A percentile compares a stretch with the other conserved stretches of the same genome.
These are phyloP conservation scores for Sarcophaga peregrina DNA, from an alignment of 1,140 invertebrate genomes.

Conservation along the genomic window DNA sequence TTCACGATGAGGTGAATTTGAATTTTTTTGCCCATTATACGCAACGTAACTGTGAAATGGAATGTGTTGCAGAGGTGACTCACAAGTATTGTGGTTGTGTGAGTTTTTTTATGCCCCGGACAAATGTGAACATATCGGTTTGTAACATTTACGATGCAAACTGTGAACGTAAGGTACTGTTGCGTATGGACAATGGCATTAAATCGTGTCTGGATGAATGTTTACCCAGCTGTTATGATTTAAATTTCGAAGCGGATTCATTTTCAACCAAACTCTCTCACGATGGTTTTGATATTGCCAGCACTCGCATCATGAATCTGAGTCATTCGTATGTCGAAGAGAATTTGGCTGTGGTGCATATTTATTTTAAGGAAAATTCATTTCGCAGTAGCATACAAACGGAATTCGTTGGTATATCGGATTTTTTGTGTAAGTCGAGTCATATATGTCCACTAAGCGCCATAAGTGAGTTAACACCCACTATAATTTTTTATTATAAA, in stretches of 20 bases:
- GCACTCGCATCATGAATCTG: conserved; percentile 68
- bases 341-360: conserved; percentile 79
- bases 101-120: conserved; percentile 75
- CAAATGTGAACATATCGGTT: conserved; percentile 52
- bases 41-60: conserved; percentile 74
- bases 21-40: conserved; percentile 70
- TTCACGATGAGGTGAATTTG: conserved; percentile 75
- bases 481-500: too few species aligned
- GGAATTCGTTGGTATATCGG: conserved; percentile 80
- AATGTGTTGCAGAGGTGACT: conserved; percentile 77
- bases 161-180: conserved; percentile 54
- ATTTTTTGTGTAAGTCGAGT: conserved; percentile 77
- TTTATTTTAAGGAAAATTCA: conserved; percentile 77
- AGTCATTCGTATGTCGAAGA: conserved; percentile 75
- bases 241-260: conserved; percentile 71
- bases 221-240: conserved; percentile 76
- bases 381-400: conserved; percentile 77
- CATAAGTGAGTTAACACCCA: too few species aligned
- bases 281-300: conserved; percentile 51
- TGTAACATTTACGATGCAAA: conserved; percentile 52
- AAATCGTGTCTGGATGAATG: conserved; percentile 69
- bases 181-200: conserved; percentile 48
- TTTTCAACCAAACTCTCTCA: conserved; percentile 67
- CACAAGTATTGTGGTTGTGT: conserved; percentile 75
- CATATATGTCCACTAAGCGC: too few species aligned